These are phyloP conservation scores for Aptenodytes patagonicus DNA, from an alignment of 2,113 vertebrate species.

Conservation along the genomic window DNA sequence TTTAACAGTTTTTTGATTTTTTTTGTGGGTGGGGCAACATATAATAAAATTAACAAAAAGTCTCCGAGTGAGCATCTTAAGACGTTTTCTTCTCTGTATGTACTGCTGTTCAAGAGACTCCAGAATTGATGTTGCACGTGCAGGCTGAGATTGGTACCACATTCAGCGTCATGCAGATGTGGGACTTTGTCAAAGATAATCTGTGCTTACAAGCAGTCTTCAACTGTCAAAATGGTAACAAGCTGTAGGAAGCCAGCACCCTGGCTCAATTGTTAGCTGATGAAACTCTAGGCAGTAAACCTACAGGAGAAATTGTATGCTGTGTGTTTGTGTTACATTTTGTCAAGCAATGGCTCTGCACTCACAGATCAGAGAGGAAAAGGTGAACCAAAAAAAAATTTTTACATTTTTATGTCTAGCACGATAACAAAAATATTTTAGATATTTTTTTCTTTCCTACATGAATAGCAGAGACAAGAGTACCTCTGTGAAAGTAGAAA, in stretches of 20 bases:
- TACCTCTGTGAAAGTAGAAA: not conserved
- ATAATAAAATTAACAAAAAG: not conserved
- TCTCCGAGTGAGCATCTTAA: not conserved
- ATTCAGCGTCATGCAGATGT: not conserved
- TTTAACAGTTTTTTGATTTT: not conserved
- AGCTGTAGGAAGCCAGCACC: not conserved
- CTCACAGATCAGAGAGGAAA: not conserved
- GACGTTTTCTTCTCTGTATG: accelerated
- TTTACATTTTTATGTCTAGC: not conserved
- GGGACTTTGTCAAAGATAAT: not conserved
- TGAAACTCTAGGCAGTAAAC: not conserved
- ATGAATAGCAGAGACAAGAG: not conserved
- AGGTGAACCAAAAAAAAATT: not conserved
- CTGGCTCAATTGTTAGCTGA: not conserved
- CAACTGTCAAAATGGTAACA: not conserved
- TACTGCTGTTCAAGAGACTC: not conserved
- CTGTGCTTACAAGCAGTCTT: not conserved
- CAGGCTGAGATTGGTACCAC: not conserved
- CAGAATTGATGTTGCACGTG: not conserved
- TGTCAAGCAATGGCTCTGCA: not conserved
- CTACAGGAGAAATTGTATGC: not conserved
- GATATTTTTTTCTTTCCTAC: not conserved
- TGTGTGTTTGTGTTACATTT: not conserved
- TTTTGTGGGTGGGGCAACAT: not conserved
- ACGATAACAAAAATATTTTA: not conserved